Evolutionary conservation across 2,888 invertebrate genomes (phyloP).

Genomic region (Ischnura elegans): DNA sequence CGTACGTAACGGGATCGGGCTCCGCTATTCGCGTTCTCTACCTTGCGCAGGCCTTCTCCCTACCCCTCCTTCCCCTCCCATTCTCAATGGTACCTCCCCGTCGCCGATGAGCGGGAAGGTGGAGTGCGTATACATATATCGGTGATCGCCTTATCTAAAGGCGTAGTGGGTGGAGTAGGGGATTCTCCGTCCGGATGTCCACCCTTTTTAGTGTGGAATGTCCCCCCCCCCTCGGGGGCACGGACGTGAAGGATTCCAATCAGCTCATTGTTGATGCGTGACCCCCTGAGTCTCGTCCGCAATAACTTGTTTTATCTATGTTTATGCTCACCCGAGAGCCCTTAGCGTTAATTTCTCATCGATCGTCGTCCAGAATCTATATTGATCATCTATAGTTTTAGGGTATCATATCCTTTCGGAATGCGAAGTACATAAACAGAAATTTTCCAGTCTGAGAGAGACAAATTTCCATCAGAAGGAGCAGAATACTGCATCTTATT

Average conservation of each 20-base stretch:
- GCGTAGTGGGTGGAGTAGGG: background rate
- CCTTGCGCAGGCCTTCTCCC: background rate
- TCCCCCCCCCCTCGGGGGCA: background rate
- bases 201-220: background rate
- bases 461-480: too few relatives aligned
- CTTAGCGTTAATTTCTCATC: too few relatives aligned
- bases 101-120: background rate
- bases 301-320: too few relatives aligned
- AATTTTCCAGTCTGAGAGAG: too few relatives aligned
- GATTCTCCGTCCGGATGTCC: background rate
- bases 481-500: too few relatives aligned
- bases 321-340: too few relatives aligned
- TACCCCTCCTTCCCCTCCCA: too few relatives aligned
- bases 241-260: background rate
- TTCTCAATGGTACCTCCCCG: background rate
- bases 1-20: slow-evolving; percentile 22
- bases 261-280: background rate
- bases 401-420: too few relatives aligned
- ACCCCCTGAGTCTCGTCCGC: too few relatives aligned
- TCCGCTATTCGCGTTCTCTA: slow-evolving; percentile 42
- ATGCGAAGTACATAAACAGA: too few relatives aligned
- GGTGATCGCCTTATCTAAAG: slow-evolving; percentile 8
- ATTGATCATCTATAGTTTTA: too few relatives aligned
- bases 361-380: too few relatives aligned
- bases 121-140: background rate